A percentile compares a stretch with the other conserved stretches of the same genome.
Conservation (phyloP, 2,888 invertebrate species). For the Lumbricus terrestris region DNA sequence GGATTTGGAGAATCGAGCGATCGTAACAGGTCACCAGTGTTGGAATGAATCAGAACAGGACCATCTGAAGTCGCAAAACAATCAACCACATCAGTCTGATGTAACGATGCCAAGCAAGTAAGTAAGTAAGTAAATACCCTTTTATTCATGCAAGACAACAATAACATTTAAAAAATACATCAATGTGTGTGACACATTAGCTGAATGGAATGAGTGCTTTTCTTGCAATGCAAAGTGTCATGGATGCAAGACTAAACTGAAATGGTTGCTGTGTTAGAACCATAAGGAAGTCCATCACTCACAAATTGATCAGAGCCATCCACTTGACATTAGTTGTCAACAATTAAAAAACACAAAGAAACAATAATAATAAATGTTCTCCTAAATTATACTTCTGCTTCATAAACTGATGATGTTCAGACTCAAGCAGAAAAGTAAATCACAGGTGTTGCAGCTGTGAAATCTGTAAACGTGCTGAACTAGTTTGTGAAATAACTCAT, state of each 20-base stretch:
- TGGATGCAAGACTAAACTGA: not conserved
- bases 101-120: not conserved
- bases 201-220: not conserved
- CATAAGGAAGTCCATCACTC: not conserved
- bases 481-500: not conserved
- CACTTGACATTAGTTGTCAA: not conserved
- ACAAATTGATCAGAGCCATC: not conserved
- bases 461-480: not conserved
- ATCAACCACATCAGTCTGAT: not conserved
- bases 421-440: not conserved
- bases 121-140: not conserved
- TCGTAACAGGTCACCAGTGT: slow-evolving; percentile 90
- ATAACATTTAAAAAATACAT: not conserved
- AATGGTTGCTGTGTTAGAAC: not conserved
- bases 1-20: slow-evolving; percentile 76
- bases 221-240: not conserved
- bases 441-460: not conserved
- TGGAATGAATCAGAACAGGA: slow-evolving; percentile 94
- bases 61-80: slow-evolving; percentile 69
- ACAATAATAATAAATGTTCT: not conserved
- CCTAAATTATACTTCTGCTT: not conserved
- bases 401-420: not conserved
- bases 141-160: not conserved
- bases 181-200: not conserved
- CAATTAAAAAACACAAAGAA: not conserved